A percentile compares a stretch with the other conserved stretches of the same genome.
phyloP scores from a whole-genome alignment of 1,140 invertebrate genomes.

The Helicoverpa armigera region DNA sequence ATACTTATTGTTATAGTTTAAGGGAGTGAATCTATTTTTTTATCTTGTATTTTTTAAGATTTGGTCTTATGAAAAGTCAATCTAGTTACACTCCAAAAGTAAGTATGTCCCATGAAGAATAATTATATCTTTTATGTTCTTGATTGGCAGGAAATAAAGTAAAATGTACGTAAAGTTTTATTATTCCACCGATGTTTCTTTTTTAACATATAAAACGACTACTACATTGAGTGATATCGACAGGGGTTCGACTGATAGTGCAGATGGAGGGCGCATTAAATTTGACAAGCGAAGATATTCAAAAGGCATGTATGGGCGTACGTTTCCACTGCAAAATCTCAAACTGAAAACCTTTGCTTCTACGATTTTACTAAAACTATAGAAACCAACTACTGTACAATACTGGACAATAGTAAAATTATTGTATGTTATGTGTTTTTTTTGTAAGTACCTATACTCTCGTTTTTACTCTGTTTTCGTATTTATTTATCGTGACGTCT shows the following conservation, averaged over 20 bases:
- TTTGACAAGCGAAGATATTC: slow-evolving; percentile 75
- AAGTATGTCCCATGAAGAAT: no score
- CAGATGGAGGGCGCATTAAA: slow-evolving; percentile 71
- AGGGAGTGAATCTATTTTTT: slow-evolving; percentile 22
- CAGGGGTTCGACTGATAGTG: slow-evolving; percentile 68
- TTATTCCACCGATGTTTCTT: neutral
- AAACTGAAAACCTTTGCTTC: neutral
- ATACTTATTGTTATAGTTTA: slow-evolving; percentile 67
- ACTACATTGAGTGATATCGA: slow-evolving; percentile 65
- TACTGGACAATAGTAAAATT: neutral
- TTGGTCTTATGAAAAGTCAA: neutral
- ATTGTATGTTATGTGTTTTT: neutral
- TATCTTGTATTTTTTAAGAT: neutral
- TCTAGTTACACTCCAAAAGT: no score
- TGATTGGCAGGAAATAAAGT: neutral
- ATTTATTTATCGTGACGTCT: slow-evolving; percentile 12
- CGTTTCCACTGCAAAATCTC: slow-evolving; percentile 35
- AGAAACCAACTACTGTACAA: neutral
- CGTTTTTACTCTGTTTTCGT: neutral
- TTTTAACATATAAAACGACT: slow-evolving; percentile 41
- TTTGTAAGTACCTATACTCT: neutral
- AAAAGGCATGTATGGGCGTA: slow-evolving; percentile 57
- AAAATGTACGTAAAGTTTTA: neutral
- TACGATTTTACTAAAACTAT: neutral
- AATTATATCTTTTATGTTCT: no score